Percentiles rank a stretch among this genome's conserved stretches.
Evolutionary conservation across 2,888 invertebrate species (phyloP).

Genomic region (Pammene aurita): DNA sequence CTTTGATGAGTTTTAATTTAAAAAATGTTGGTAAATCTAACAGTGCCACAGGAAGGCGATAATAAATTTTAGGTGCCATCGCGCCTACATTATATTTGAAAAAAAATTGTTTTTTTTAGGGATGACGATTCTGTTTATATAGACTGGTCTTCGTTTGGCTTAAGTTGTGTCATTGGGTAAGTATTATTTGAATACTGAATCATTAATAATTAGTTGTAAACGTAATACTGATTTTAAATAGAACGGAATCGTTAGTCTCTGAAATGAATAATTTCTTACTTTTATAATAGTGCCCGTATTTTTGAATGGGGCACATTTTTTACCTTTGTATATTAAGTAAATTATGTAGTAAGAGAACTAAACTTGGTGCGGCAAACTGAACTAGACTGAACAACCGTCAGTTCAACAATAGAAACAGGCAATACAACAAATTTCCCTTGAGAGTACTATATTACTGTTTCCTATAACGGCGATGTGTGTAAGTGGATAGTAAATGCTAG

Average conservation of each 20-base stretch:
- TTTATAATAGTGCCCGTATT: neutral
- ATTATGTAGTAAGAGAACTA: slow-evolving; percentile 49
- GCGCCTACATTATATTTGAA: no score
- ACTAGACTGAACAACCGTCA: slow-evolving; percentile 61
- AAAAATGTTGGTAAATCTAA: no score
- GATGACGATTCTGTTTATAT: no score
- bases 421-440: slow-evolving; percentile 75
- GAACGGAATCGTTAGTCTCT: neutral
- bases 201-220: no score
- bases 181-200: neutral
- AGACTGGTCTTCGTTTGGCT: no score
- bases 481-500: slow-evolving; percentile 44
- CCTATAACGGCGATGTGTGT: slow-evolving; percentile 61
- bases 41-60: no score
- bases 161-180: no score
- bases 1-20: no score
- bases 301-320: neutral
- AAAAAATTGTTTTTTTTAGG: no score
- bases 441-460: slow-evolving; percentile 70
- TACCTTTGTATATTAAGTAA: neutral
- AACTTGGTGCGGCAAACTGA: slow-evolving; percentile 59
- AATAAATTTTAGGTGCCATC: no score
- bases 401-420: slow-evolving; percentile 73
- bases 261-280: neutral
- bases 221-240: neutral